Percentiles rank a stretch among this genome's conserved stretches.
Evolutionary conservation across 2,113 vertebrate species (phyloP).

Genomic region (Andinoacara biseriatus): DNA sequence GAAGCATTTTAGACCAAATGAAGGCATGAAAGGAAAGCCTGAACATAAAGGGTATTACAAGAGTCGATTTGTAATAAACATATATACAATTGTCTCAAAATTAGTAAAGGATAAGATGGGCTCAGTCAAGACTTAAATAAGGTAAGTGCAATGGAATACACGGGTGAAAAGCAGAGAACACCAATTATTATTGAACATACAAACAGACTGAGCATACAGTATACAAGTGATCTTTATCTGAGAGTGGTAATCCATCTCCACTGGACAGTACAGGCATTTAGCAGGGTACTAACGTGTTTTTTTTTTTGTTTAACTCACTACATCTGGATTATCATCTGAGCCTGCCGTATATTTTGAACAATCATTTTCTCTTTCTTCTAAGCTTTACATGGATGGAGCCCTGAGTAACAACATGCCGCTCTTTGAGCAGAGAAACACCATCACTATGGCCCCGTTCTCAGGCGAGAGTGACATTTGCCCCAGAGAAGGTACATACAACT

Average conservation of each 20-base stretch:
- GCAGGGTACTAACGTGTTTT: background rate
- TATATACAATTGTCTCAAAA: no score
- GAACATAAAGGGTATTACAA: no score
- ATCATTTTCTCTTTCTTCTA: background rate
- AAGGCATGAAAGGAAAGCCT: no score
- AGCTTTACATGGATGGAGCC: constrained; percentile 91
- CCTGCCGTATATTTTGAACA: background rate
- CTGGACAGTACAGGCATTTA: background rate
- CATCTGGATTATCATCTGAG: background rate
- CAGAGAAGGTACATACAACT: constrained; percentile 63
- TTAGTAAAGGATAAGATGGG: no score
- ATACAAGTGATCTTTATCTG: background rate
- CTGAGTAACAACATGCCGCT: constrained; percentile 85
- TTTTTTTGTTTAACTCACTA: background rate
- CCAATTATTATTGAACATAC: background rate
- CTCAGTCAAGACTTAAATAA: background rate
- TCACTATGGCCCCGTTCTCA: constrained; percentile 88
- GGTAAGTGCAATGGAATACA: background rate
- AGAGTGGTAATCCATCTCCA: background rate
- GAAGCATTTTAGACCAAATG: background rate
- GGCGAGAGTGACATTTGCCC: constrained; percentile 86
- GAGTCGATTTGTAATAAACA: no score
- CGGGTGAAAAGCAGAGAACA: background rate
- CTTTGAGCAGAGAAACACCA: constrained; percentile 83
- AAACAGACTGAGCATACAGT: background rate